Evolutionary conservation across 2,797 vertebrate genomes (phyloP).

Genomic region (Myotis planiceps): DNA sequence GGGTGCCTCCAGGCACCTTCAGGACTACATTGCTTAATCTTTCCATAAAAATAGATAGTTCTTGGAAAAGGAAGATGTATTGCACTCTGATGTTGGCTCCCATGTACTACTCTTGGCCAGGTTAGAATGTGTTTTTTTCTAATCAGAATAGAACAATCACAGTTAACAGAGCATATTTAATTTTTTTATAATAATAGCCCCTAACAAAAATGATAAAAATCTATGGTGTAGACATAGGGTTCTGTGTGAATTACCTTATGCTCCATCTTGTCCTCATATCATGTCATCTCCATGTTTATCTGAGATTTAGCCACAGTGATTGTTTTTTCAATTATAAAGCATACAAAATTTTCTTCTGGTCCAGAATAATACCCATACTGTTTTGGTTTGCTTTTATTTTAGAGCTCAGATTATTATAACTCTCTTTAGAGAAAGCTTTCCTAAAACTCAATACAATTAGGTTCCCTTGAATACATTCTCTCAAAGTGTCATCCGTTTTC

Average conservation of each 20-base stretch:
- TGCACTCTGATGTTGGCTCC: no score
- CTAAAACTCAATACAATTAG: background rate
- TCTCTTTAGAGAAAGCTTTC: background rate
- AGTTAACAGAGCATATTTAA: no score
- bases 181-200: no score
- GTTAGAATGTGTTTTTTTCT: no score
- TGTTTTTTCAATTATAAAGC: background rate
- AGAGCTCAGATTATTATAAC: background rate
- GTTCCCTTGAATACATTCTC: background rate
- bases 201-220: background rate
- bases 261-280: background rate
- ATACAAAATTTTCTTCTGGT: background rate
- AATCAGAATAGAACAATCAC: no score
- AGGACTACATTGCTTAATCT: no score
- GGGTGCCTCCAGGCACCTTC: no score
- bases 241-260: background rate
- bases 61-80: no score
- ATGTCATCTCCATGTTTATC: background rate
- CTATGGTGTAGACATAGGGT: rapidly evolving
- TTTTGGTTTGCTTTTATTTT: background rate
- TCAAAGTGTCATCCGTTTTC: background rate
- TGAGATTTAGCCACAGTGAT: background rate
- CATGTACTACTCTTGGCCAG: no score
- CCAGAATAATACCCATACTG: background rate
- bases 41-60: no score